Base-by-base conservation (phyloP, 2,888 invertebrate genomes). In the Harpalus rubripes region DNA sequence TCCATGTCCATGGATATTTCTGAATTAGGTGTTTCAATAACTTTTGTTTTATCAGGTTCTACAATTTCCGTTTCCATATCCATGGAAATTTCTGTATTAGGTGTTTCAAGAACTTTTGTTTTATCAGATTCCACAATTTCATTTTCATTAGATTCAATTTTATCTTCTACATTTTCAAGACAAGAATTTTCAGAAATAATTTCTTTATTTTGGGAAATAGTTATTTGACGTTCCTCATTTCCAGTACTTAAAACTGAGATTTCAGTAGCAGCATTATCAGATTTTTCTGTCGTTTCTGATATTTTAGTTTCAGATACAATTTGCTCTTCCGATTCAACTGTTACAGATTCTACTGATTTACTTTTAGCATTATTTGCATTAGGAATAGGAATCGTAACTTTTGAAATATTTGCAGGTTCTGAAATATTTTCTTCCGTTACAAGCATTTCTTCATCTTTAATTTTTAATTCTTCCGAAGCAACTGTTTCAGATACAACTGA, bases 381-480 rank as follows among this genome's bases (percentile, higher is more conserved):
- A n/a, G 16, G 7, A 59, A 59, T 16, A 59, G 59, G 3, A 59
- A 10, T 0, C 1, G n/a, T 15, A 59, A 32, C 12, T 56, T n/a
- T 16, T 59, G 59, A 59, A 59, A 59, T 59, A 16, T 59, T 16
- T 41, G n/a, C 8, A 72, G 7, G 3, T 16, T 16, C 72, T 41
- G 41, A 39, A 72, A 41, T 72, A 39, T 41, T 18, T 41, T 41
- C 72, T 65, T 88, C 87, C 12, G 83, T 63, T 58, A 86, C 72
- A 39, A 85, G 52, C 32, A 0, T 72, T 5, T 18, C 39, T 26
- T 82, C 58, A 15, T 79, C 32, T 79, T 22, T 22, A 10, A 8
- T n/a, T 6, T 79, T 26, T 6, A 12, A 10, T 56, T 58, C 32
- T 22, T 7, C 26, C n/a, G 59, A 12, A 58, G 6, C 39, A 41